Percentiles rank a stretch among this genome's conserved stretches.
These are phyloP conservation scores for Aphaenogaster ashmeadi DNA, from an alignment of 1,140 invertebrate species.

Conservation along the genomic window DNA sequence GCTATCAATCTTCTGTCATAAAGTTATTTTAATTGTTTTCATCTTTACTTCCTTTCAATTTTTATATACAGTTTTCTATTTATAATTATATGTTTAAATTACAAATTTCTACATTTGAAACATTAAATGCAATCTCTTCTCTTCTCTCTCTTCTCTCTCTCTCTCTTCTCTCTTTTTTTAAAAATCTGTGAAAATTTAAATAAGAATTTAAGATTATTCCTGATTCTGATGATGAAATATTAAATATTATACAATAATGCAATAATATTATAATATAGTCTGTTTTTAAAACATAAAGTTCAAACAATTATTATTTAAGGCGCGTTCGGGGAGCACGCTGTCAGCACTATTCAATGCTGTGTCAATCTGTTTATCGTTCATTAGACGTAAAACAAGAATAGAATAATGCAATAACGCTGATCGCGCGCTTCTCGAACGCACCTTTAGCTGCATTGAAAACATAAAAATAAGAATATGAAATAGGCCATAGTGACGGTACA, in stretches of 20 bases:
- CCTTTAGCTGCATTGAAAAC: neutral
- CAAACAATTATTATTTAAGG: neutral
- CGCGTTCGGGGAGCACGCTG: too few species aligned
- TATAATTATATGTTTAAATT: neutral
- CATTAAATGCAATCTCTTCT: neutral
- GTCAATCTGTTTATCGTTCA: too few species aligned
- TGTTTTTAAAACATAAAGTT: neutral
- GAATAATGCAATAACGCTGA: too few species aligned
- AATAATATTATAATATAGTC: neutral
- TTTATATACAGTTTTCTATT: neutral
- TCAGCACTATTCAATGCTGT: too few species aligned
- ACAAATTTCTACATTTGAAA: neutral
- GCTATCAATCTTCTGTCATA: neutral
- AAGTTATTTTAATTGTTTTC: conserved; percentile 8
- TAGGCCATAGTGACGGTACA: too few species aligned
- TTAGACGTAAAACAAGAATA: too few species aligned
- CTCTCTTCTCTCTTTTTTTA: too few species aligned
- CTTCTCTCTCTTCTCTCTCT: too few species aligned
- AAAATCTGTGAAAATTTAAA: neutral
- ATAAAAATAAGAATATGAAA: neutral
- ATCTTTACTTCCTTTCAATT: neutral
- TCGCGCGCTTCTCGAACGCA: too few species aligned
- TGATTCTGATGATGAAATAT: too few species aligned
- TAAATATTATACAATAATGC: too few species aligned
- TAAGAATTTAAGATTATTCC: too few species aligned